phyloP scores from a whole-genome alignment of 1,140 invertebrate genomes.

The Dryas iulia region DNA sequence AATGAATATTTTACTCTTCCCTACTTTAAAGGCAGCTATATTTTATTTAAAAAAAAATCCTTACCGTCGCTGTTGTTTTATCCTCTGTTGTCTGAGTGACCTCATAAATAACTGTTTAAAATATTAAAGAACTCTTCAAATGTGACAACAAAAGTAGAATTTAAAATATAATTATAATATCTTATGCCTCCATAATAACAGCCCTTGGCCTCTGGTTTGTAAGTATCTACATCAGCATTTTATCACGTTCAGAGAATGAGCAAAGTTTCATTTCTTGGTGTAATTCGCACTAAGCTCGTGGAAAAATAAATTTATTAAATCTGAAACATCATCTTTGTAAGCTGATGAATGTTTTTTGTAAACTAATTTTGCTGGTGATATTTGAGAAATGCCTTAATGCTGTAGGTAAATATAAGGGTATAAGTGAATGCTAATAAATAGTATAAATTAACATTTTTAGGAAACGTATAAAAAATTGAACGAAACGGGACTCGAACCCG shows the following conservation, averaged over 20 bases:
- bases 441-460: no score
- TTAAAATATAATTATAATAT: background rate
- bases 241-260: slow-evolving; percentile 1
- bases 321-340: background rate
- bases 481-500: no score
- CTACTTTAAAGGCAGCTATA: no score
- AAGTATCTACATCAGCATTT: slow-evolving; percentile 5
- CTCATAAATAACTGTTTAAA: background rate
- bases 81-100: background rate
- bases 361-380: background rate
- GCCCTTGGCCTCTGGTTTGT: background rate
- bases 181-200: background rate
- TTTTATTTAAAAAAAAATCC: no score
- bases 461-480: no score
- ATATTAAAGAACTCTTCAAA: background rate
- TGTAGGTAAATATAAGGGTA: no score
- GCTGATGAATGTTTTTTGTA: background rate
- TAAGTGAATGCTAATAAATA: no score
- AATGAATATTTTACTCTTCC: no score
- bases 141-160: background rate
- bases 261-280: background rate
- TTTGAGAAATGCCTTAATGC: no score
- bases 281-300: slow-evolving; percentile 4
- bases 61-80: no score
- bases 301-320: background rate